Base-by-base conservation (phyloP, 2,797 vertebrate genomes). In the Acanthurus leucopareius region DNA sequence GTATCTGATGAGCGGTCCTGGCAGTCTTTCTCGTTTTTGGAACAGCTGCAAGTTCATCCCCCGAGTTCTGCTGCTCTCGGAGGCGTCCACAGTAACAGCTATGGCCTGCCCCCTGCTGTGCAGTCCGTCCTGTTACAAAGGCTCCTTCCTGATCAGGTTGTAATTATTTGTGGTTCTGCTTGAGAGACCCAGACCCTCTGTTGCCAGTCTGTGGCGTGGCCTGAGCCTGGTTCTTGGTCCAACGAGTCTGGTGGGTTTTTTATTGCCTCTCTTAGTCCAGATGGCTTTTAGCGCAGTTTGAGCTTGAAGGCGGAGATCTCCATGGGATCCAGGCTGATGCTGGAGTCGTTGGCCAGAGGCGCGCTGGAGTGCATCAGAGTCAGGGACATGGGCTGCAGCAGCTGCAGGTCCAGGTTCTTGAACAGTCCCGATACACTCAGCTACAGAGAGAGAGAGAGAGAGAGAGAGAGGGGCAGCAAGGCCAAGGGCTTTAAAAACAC, bases 251-350 rank as follows among this genome's bases (percentile, higher is more conserved):
- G 44, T 60, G 66, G 28, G 48, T 77, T 60, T 25, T 59, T 32
- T 53, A 57, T 78, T 84, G 83, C 64, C 72, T 79, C 40, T 75
- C 62, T 66, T 19, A 3, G 20, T 78, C 20, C 0, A 4, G 59
- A 28, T 17, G 22, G 82, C 71, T 83, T 81, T 94, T 98, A 99
- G 90, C 94, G 96, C 82, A 99, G 92, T 82, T 96, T 97, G 88
- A 99, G 85, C 88, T 97, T 97, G 87, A 97, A 99, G 56, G 97
- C 92, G 42, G 97, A 95, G 0, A 99, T 96, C 93, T 99, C 98
- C 98, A 99, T 99, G 82, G 97, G 97, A 62, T 97, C 96, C 89
- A 99, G 77, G 69, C 40, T 95, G 90, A 99, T 40, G 76, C 89
- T 84, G 82, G 95, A 94, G 67, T 95, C 96, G 83, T 96, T 96